Conservation (phyloP, 2,113 vertebrate genomes). For the Pantherophis guttatus region DNA sequence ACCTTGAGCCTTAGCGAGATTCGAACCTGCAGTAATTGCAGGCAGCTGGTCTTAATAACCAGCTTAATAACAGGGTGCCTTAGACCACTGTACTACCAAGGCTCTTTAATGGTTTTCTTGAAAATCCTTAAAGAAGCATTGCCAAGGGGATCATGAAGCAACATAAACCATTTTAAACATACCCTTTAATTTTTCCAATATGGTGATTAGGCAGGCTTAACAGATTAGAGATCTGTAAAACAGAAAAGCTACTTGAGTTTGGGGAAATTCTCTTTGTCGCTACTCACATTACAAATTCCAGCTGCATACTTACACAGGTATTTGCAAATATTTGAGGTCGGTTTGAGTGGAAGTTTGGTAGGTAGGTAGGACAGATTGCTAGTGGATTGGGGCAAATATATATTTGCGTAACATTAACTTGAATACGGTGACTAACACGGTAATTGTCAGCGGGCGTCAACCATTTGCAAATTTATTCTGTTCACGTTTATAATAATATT, state of each 20-base stretch:
- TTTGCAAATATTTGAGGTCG: neutral
- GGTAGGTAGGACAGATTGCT: neutral
- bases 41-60: too few relatives aligned
- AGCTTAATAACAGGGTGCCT: too few relatives aligned
- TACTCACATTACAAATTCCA: neutral
- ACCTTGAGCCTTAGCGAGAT: too few relatives aligned
- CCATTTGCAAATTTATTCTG: neutral
- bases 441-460: neutral
- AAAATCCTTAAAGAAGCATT: neutral
- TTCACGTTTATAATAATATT: neutral
- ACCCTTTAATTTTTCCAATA: neutral
- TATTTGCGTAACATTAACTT: neutral
- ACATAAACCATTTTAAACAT: neutral
- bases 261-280: neutral
- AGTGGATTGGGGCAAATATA: neutral
- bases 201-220: slow-evolving; percentile 2
- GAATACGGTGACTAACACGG: neutral
- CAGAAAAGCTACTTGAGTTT: neutral
- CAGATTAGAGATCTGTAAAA: neutral
- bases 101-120: neutral
- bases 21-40: too few relatives aligned
- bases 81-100: too few relatives aligned
- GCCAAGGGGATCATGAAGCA: neutral
- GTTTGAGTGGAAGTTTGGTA: neutral
- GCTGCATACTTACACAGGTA: neutral